Evolutionary conservation across 2,888 invertebrate species (phyloP).

Genomic region (Ennomos quercinarius): DNA sequence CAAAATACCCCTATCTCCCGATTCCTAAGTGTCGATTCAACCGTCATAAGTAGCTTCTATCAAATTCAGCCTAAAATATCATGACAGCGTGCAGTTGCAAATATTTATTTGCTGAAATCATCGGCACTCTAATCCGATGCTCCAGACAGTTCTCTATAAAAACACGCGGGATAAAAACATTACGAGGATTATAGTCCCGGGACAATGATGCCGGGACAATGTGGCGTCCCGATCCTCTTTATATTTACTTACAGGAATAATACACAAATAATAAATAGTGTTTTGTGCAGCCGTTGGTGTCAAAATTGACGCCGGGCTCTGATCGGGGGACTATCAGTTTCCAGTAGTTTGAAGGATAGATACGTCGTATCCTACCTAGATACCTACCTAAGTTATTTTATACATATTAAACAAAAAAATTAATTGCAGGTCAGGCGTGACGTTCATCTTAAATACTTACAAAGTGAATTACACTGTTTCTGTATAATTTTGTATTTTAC

Average conservation of each 20-base stretch:
- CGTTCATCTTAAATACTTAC: too few species aligned
- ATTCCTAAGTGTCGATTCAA: conserved; percentile 19
- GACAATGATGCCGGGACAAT: conserved; percentile 70
- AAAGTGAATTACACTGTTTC: too few species aligned
- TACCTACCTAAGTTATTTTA: too few species aligned
- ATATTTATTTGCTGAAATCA: conserved; percentile 76
- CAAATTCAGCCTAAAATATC: conserved; percentile 24
- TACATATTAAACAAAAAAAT: too few species aligned
- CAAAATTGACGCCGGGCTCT: conserved; percentile 69
- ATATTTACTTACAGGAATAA: conserved; percentile 80
- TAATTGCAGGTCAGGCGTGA: too few species aligned
- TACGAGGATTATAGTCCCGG: conserved; percentile 30
- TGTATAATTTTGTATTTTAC: too few species aligned
- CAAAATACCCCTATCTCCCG: too few species aligned
- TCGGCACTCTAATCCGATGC: conserved; percentile 64
- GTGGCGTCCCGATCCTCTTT: conserved; percentile 66
- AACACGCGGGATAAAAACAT: conserved; percentile 45
- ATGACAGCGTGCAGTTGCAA: conserved; percentile 53
- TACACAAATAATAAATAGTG: conserved; percentile 79
- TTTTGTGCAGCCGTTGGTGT: conserved; percentile 75
- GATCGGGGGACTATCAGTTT: conserved; percentile 42
- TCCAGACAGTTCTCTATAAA: conserved; percentile 63
- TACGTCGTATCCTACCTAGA: too few species aligned
- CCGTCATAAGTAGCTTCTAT: conserved; percentile 26
- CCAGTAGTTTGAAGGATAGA: conserved; percentile 9